Evolutionary conservation across 2,113 vertebrate genomes (phyloP).

Genomic region (Scolopax mira): DNA sequence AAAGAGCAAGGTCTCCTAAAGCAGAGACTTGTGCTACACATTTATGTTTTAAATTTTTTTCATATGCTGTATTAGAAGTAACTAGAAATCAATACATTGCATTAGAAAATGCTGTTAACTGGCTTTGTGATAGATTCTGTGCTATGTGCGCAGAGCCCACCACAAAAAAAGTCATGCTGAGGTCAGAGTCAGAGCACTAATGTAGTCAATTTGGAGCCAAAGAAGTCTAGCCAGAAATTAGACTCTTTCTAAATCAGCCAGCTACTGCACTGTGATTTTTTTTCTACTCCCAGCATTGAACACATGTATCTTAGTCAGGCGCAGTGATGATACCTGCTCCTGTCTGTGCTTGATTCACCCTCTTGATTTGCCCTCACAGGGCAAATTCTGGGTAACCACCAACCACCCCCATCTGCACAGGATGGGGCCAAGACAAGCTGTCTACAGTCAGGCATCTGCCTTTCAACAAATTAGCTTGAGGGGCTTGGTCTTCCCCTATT

Average conservation of each 20-base stretch:
- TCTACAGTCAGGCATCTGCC: neutral
- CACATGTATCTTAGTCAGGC: neutral
- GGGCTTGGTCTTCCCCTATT: neutral
- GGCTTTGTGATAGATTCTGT: neutral
- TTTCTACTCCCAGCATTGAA: neutral
- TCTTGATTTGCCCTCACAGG: too few relatives aligned
- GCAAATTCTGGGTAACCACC: neutral
- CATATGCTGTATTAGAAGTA: neutral
- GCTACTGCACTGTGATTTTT: neutral
- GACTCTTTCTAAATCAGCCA: neutral
- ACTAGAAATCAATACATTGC: neutral
- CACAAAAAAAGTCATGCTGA: neutral
- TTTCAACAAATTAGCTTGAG: neutral
- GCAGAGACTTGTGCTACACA: neutral
- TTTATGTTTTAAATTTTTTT: neutral
- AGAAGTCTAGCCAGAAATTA: neutral
- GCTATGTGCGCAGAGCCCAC: accelerated
- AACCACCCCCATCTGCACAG: neutral
- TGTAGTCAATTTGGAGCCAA: neutral
- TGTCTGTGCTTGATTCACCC: neutral
- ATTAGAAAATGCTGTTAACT: neutral
- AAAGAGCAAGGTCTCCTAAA: neutral
- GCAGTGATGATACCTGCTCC: neutral
- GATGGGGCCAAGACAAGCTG: neutral
- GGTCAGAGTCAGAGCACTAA: neutral